Evolutionary conservation across 2,888 invertebrate genomes (phyloP), one percentile per base, ranked within the genome.

Genomic region (Megamerina dolium): DNA sequence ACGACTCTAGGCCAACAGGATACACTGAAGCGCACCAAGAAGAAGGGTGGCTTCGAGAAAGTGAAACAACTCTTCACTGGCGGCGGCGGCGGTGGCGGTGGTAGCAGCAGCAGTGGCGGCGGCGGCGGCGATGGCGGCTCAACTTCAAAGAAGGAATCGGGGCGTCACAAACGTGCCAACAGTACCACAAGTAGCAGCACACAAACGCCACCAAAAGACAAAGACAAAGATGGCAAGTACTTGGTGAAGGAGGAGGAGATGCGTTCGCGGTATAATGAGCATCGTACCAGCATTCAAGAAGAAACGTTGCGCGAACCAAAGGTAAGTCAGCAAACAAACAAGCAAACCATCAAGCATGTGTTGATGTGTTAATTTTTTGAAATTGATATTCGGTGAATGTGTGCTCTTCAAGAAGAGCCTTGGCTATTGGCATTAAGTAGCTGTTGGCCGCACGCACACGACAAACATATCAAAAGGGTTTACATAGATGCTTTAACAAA

Each of bases 41-140:
- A 82, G 63, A 73, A 79, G 56, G 82, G 83, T 68, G 78, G 83
- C 59, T 77, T 85, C 57, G 83, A 84, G 70, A 84, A 82, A 75
- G 83, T 84, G 55, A 87, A 85, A 63, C 84, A 85, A 68, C 75
- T 87, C 58, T 87, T 87, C 73, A 81, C 80, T 58, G 77, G 82
- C 62, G 77, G 79, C 69, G 74, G 50, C 34, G 40, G 33, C 4
- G 45, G 37, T 27, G 48, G 57, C 3, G 48, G 49, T 6, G 50
- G 50, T 8, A 16, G 48, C 8, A 39, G 42, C 30, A 35, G 48
- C 73, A 37, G 37, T 12, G 35, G 60, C 2, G 61, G 65, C 35
- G 58, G 81, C 66, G 79, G 80, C 67, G 74, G 57, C 40, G 57
- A 57, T 48, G 59, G 55, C 20, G 56, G 56, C 54, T 38, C 50